A percentile compares a stretch with the other conserved stretches of the same genome.
Evolutionary conservation across 1,140 invertebrate genomes (phyloP).

Genomic region (Heliconius hewitsoni): DNA sequence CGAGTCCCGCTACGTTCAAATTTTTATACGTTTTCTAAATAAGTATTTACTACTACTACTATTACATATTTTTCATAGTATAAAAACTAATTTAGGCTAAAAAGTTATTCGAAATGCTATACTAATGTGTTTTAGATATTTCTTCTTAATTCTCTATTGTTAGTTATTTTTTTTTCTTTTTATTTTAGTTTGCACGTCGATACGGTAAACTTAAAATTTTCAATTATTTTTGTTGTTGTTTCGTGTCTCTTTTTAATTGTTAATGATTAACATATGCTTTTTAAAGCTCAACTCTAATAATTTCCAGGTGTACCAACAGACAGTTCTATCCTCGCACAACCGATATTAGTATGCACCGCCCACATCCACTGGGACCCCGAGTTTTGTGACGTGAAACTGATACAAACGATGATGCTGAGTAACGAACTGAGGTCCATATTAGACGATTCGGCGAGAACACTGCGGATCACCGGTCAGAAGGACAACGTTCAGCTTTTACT

Average conservation of each 20-base stretch:
- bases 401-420: conserved; percentile 99
- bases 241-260: neutral
- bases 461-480: conserved; percentile 82
- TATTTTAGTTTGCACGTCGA: neutral
- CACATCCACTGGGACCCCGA: conserved; percentile 99
- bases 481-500: conserved; percentile 95
- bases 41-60: neutral
- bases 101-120: neutral
- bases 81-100: neutral
- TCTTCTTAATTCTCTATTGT: neutral
- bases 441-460: conserved; percentile 87
- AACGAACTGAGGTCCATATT: conserved; percentile 93
- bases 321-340: conserved; percentile 88
- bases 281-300: neutral
- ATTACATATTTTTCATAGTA: neutral
- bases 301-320: conserved; percentile 86
- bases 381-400: conserved; percentile 99
- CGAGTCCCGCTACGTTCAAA: too few relatives aligned
- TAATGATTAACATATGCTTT: neutral
- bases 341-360: conserved; percentile 97
- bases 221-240: neutral
- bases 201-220: neutral
- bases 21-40: too few relatives aligned
- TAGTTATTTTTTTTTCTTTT: neutral
- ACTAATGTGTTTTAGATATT: neutral